Base-by-base conservation (phyloP, 2,113 vertebrate genomes). In the Gopherus evgoodei region DNA sequence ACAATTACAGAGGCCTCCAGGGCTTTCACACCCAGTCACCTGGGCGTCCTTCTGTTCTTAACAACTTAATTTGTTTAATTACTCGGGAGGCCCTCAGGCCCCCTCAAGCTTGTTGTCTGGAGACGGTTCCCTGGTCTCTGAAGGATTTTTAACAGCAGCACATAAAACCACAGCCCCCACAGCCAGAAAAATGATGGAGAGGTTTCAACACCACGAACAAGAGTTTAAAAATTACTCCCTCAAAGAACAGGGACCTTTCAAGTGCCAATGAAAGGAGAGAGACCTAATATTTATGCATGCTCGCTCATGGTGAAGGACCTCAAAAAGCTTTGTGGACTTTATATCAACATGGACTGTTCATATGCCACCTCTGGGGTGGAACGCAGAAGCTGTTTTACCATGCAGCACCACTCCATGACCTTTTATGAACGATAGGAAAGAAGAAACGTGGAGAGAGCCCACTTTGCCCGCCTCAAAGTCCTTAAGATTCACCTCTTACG, bases 31-130 rank as follows among this genome's bases (percentile, higher is more conserved):
- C 81, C 94, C 90, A 52, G 27, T 86, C 96, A 86, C 83, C 75
- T 83, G 91, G 87, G 90, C 92, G 94, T 89, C 94, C 92, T 81
- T 8, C 27, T 7, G 31, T 25, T 93, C 93, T 49, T 8, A 93
- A 89, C 83, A 92, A 22, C 10, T 96, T 95, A 56, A 96, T 97
- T 96, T 65, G 54, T 81, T 94, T 96, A 92, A 97, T 96, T 89
- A 95, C 83, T 81, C 8, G 14, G 47, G 90, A 97, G 87, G 87
- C 93, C 93, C 83, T 1, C 0, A n/a, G 86, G 92, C 25, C 6
- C 69, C 80, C 57, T 22, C 53, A 35, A 6, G 54, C 35, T 27
- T 1, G 24, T 6, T 91, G 87, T 83, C 62, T 52, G 96, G 47
- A 75, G 81, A 56, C 16, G 3, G n/a, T 88, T 88, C 84, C 83